phyloP scores from a whole-genome alignment of 2,113 vertebrate genomes.

The Stigmatopora nigra region DNA sequence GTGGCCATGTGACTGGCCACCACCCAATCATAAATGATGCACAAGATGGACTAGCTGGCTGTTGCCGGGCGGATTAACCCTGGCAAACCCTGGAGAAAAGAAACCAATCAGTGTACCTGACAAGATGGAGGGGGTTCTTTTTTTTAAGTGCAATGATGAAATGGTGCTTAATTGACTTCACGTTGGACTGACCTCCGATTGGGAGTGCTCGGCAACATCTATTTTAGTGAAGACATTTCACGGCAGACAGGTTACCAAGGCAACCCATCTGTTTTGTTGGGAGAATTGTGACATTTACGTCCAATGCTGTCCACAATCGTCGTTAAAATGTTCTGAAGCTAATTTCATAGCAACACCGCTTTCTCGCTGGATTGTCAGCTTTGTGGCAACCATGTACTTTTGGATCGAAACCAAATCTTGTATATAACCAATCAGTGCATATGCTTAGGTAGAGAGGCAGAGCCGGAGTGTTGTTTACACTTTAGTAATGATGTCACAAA shows the following conservation, averaged over 20 bases:
- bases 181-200: not conserved
- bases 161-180: not conserved
- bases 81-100: not conserved
- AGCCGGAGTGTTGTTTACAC: slow-evolving; percentile 40
- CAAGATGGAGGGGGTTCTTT: not conserved
- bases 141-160: not conserved
- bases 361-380: not conserved
- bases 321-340: not conserved
- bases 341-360: not conserved
- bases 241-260: not conserved
- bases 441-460: not conserved
- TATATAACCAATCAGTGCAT: not conserved
- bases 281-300: not conserved
- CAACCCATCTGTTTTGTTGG: not conserved
- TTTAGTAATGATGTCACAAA: slow-evolving; percentile 69
- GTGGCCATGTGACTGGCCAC: slow-evolving; percentile 31
- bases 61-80: slow-evolving; percentile 41
- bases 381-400: not conserved
- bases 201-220: not conserved
- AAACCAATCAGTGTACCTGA: not conserved
- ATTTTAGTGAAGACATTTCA: not conserved
- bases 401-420: not conserved
- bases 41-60: slow-evolving; percentile 25
- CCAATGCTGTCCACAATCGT: not conserved
- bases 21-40: slow-evolving; percentile 53